A percentile compares a stretch with the other conserved stretches of the same genome.
phyloP scores from a whole-genome alignment of 2,888 invertebrate genomes.

The Leuctra nigra region DNA sequence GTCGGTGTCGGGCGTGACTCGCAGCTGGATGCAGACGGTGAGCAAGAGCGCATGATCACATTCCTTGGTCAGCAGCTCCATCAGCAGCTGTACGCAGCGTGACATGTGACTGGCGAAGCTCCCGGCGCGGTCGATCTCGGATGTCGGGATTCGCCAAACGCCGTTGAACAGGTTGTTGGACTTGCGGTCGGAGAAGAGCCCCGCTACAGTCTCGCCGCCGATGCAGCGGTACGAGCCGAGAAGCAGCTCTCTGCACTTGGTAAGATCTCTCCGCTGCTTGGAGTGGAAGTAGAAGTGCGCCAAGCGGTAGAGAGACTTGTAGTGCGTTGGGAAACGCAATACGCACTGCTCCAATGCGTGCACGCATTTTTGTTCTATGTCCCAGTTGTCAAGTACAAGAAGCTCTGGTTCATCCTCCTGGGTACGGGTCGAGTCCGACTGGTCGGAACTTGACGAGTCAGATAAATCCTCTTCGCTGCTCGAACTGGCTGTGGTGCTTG shows the following conservation, averaged over 20 bases:
- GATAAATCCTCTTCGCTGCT: conserved; percentile 26
- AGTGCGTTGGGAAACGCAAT: conserved; percentile 81
- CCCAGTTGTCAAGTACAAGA: conserved; percentile 35
- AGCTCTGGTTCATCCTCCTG: too few relatives aligned
- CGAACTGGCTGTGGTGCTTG: too few relatives aligned
- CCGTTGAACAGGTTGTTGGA: conserved; percentile 85
- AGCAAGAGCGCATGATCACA: conserved; percentile 74
- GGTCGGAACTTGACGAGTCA: conserved; percentile 20
- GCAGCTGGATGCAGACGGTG: conserved; percentile 70
- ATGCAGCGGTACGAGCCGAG: conserved; percentile 57
- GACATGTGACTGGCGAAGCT: conserved; percentile 89
- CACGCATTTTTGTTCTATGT: conserved; percentile 54
- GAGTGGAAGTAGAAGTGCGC: conserved; percentile 76
- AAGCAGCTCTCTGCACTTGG: conserved; percentile 63
- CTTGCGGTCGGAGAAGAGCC: conserved; percentile 80
- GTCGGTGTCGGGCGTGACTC: conserved; percentile 74
- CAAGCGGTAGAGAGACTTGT: conserved; percentile 84
- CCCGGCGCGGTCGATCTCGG: conserved; percentile 87
- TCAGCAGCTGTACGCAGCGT: conserved; percentile 69
- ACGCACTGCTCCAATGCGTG: conserved; percentile 79
- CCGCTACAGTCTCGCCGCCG: conserved; percentile 64
- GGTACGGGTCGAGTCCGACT: conserved; percentile 23
- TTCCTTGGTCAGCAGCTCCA: conserved; percentile 72
- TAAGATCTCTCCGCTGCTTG: conserved; percentile 58
- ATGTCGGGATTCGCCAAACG: conserved; percentile 85